phyloP scores from a whole-genome alignment of 2,113 vertebrate species.

The Brachyistius frenatus region DNA sequence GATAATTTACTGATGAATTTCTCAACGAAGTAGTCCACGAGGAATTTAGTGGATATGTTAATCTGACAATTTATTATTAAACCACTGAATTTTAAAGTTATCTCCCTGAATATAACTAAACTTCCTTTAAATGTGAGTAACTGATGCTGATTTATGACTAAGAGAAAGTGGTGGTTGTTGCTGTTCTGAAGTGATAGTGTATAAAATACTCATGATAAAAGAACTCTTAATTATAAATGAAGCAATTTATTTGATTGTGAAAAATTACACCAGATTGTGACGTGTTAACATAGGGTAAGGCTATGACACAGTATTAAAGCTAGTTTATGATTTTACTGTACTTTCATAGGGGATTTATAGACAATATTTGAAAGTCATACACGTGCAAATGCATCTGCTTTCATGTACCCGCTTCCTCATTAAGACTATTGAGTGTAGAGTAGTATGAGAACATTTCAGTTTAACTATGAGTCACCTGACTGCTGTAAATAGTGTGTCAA shows the following conservation, averaged over 20 bases:
- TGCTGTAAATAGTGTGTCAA: neutral
- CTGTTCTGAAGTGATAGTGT: neutral
- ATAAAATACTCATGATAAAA: too few species aligned
- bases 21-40: neutral
- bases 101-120: neutral
- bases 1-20: neutral
- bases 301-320: too few species aligned
- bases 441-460: neutral
- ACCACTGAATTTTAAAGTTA: neutral
- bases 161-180: neutral
- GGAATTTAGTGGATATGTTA: neutral
- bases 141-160: neutral
- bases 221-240: too few species aligned
- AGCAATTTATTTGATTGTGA: too few species aligned
- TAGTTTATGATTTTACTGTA: too few species aligned
- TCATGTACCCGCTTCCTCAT: neutral
- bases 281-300: too few species aligned
- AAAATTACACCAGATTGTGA: too few species aligned
- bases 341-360: neutral
- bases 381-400: neutral
- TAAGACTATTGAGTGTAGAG: neutral
- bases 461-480: neutral
- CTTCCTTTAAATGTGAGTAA: neutral
- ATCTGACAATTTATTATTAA: neutral
- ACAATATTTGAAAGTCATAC: slow-evolving; percentile 16